These are phyloP conservation scores for Danio choprae DNA, from an alignment of 2,797 vertebrate species.

Conservation along the genomic window DNA sequence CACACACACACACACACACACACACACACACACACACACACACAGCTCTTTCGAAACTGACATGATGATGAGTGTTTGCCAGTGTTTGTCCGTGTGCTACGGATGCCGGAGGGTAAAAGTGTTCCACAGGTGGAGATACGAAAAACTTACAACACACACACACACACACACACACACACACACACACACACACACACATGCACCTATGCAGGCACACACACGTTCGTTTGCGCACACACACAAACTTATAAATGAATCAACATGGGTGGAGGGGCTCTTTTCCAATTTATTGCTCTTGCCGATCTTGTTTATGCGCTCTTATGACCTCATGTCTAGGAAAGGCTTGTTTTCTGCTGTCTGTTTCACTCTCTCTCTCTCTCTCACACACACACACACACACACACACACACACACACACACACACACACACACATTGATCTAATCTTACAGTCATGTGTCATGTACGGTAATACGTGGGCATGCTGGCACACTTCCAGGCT, in stretches of 20 bases:
- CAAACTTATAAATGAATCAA: background rate
- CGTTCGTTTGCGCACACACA: too few species aligned
- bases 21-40: background rate
- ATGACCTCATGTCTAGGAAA: slow-evolving; percentile 61
- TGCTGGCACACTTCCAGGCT: slow-evolving; percentile 13
- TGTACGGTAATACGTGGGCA: slow-evolving; percentile 47
- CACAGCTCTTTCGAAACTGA: background rate
- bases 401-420: slow-evolving; percentile 18
- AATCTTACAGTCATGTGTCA: slow-evolving; percentile 37
- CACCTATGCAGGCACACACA: too few species aligned
- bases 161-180: background rate
- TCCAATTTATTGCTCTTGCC: slow-evolving; percentile 22
- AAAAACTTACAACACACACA: background rate
- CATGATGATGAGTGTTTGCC: background rate
- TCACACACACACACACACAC: slow-evolving; percentile 17
- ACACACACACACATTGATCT: slow-evolving; percentile 18
- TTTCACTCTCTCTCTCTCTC: slow-evolving; percentile 30
- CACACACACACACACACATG: background rate
- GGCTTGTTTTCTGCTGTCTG: slow-evolving; percentile 38
- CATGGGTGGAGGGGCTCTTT: background rate
- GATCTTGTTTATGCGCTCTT: slow-evolving; percentile 24
- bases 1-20: too few species aligned
- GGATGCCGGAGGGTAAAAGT: background rate
- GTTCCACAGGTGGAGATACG: slow-evolving; percentile 11
- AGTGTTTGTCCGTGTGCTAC: background rate